Conservation (phyloP, 2,797 vertebrate genomes). For the Channa striata region DNA sequence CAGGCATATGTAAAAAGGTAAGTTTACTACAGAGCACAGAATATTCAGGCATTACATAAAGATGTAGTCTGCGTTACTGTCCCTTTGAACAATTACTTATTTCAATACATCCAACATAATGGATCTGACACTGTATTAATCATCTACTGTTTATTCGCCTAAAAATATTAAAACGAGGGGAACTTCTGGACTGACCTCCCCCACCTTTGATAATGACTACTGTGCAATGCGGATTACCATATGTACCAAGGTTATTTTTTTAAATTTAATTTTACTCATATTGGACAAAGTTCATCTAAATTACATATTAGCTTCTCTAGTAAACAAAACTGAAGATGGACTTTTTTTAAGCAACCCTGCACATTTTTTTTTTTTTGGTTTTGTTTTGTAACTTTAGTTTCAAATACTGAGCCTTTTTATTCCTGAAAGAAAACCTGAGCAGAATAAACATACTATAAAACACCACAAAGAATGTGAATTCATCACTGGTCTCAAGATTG, state of each 20-base stretch:
- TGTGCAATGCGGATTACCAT: not conserved
- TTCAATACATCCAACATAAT: not conserved
- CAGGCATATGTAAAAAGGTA: conserved; percentile 38
- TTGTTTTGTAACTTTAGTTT: too few relatives aligned
- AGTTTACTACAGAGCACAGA: conserved; percentile 21
- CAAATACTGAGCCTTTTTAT: too few relatives aligned
- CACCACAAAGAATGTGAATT: too few relatives aligned
- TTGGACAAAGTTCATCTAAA: not conserved
- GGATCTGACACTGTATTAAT: not conserved
- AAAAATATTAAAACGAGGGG: not conserved
- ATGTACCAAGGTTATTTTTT: not conserved
- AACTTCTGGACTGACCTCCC: not conserved
- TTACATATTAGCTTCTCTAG: not conserved
- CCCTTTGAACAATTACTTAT: conserved; percentile 14
- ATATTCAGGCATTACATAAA: conserved; percentile 10
- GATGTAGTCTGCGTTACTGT: conserved; percentile 6
- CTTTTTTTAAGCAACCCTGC: not conserved
- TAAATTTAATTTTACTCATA: not conserved
- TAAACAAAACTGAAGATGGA: not conserved
- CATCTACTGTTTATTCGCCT: not conserved
- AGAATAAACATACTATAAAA: too few relatives aligned
- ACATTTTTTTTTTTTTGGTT: too few relatives aligned
- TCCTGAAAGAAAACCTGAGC: too few relatives aligned
- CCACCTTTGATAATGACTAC: not conserved
- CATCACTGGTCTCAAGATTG: too few relatives aligned